Percentiles rank a stretch among this genome's conserved stretches.
Evolutionary conservation across 2,797 vertebrate species (phyloP).

Genomic region (Nyctibius grandis): DNA sequence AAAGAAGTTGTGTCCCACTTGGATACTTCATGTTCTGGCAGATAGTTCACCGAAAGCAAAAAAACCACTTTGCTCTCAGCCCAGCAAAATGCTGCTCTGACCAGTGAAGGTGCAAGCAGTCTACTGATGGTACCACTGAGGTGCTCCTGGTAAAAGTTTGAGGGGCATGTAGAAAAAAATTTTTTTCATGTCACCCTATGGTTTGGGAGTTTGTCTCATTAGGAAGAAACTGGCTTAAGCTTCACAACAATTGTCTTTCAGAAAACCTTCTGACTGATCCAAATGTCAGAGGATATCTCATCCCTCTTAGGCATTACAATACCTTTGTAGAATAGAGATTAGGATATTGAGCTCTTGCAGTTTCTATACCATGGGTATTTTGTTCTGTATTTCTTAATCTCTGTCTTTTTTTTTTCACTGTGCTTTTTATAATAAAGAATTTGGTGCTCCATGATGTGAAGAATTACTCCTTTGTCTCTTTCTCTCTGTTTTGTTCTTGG

Average conservation of each 20-base stretch:
- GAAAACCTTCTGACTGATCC: neutral
- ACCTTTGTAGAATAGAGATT: neutral
- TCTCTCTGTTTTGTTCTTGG: neutral
- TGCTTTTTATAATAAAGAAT: neutral
- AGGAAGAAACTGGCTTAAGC: neutral
- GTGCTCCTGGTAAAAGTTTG: neutral
- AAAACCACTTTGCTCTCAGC: rapidly evolving
- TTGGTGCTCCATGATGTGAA: neutral
- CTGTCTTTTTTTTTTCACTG: neutral
- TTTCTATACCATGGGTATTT: neutral
- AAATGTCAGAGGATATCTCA: neutral
- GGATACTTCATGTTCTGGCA: neutral
- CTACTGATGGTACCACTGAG: neutral
- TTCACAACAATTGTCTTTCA: neutral
- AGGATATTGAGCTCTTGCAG: neutral
- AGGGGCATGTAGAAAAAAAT: neutral
- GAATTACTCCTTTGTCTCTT: neutral
- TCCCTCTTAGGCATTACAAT: neutral
- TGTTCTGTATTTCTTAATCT: neutral
- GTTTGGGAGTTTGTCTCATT: neutral
- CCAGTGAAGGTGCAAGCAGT: neutral
- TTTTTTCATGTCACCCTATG: neutral
- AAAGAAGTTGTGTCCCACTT: neutral
- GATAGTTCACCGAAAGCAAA: neutral
- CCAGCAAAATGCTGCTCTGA: neutral